These are phyloP conservation scores for Motacilla alba DNA, from an alignment of 2,113 vertebrate species.

Conservation along the genomic window DNA sequence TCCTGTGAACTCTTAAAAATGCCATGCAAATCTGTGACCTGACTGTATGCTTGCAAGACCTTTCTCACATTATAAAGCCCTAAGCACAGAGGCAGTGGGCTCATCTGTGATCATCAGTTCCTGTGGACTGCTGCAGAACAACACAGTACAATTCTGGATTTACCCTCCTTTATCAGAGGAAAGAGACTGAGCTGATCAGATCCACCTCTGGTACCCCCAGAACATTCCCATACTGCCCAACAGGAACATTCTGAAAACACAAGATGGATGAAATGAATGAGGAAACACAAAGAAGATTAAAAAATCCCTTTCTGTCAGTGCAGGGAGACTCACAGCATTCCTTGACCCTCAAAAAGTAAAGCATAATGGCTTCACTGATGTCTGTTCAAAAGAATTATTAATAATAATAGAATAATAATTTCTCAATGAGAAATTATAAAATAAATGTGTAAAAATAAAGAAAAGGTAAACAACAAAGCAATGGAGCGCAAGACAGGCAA, in stretches of 20 bases:
- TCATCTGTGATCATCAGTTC: neutral
- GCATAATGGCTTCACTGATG: neutral
- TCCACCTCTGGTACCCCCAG: no score
- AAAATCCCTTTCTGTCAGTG: neutral
- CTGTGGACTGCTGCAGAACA: neutral
- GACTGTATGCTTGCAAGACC: neutral
- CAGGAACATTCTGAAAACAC: neutral
- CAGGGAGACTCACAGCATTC: neutral
- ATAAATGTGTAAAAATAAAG: neutral
- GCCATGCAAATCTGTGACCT: neutral
- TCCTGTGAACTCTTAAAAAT: neutral
- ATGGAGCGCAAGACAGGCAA: neutral
- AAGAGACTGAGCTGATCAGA: neutral
- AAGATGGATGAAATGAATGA: neutral
- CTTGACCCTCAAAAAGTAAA: neutral
- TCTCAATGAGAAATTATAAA: neutral
- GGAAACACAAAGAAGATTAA: neutral
- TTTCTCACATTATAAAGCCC: neutral
- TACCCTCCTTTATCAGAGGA: neutral
- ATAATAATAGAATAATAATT: neutral
- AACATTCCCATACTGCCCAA: neutral
- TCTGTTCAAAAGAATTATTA: neutral
- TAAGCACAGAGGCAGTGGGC: neutral
- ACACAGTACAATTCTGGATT: rapidly evolving
- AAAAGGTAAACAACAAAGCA: neutral